phyloP scores from a whole-genome alignment of 2,113 vertebrate species.

The Cinclus cinclus region DNA sequence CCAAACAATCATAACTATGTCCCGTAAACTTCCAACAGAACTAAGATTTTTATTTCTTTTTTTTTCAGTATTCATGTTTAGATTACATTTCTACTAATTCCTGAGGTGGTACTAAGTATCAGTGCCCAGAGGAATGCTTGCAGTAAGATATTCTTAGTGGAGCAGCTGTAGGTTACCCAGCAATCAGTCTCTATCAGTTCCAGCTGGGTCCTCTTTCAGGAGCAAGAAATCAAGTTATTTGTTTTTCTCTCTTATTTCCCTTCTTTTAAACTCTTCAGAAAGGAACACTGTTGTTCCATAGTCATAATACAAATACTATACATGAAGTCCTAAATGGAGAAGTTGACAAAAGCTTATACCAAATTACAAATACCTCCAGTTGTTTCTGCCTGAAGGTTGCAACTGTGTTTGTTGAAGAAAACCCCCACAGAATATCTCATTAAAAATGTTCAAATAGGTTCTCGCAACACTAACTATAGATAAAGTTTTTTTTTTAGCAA shows the following conservation, averaged over 20 bases:
- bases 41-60: background rate
- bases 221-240: background rate
- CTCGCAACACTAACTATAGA: background rate
- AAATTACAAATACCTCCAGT: background rate
- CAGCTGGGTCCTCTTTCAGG: background rate
- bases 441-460: background rate
- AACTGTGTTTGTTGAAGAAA: background rate
- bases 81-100: background rate
- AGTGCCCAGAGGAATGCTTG: background rate
- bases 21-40: background rate
- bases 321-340: background rate
- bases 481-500: background rate
- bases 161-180: background rate
- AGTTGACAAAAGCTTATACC: background rate
- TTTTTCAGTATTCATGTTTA: background rate
- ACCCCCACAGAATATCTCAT: no score
- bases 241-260: background rate
- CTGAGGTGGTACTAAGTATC: background rate
- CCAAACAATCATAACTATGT: background rate
- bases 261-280: background rate
- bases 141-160: background rate
- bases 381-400: background rate
- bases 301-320: background rate
- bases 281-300: background rate
- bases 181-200: background rate